A percentile compares a stretch with the other conserved stretches of the same genome.
Conservation (phyloP, 2,888 invertebrate species). For the Autographa gamma region DNA sequence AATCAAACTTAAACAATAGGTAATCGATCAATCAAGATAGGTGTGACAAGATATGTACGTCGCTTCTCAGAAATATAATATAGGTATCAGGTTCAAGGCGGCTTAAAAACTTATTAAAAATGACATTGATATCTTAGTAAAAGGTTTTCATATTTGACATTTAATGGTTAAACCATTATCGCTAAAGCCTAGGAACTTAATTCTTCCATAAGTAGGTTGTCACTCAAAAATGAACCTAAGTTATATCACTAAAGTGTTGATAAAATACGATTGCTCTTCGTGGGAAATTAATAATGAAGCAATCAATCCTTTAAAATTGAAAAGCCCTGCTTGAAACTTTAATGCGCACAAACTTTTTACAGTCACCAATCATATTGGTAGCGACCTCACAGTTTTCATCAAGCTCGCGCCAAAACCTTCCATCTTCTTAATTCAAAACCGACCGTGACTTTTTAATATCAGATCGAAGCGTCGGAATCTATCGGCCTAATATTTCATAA, state of each 20-base stretch:
- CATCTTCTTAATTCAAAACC: constrained; percentile 50
- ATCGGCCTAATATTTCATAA: constrained; percentile 77
- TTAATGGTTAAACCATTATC: not conserved
- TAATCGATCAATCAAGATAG: constrained; percentile 9
- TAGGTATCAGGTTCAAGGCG: not conserved
- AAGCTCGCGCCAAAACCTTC: constrained; percentile 43
- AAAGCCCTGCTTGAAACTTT: not conserved
- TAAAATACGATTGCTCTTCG: not conserved
- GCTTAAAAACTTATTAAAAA: not conserved
- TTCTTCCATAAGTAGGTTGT: not conserved
- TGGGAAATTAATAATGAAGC: not conserved
- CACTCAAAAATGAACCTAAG: not conserved
- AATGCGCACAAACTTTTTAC: not conserved
- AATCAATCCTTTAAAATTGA: not conserved
- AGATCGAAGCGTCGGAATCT: constrained; percentile 55
- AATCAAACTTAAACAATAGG: constrained; percentile 9
- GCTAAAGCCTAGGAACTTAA: not conserved
- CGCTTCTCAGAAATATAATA: not conserved
- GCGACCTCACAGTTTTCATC: constrained; percentile 13
- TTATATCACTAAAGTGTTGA: not conserved
- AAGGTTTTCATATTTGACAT: not conserved
- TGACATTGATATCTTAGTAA: not conserved
- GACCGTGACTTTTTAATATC: constrained; percentile 48
- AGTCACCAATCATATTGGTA: constrained; percentile 5
- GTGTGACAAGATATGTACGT: not conserved